These are phyloP conservation scores for Phymatocera aterrima DNA, from an alignment of 2,888 invertebrate genomes.

Conservation along the genomic window DNA sequence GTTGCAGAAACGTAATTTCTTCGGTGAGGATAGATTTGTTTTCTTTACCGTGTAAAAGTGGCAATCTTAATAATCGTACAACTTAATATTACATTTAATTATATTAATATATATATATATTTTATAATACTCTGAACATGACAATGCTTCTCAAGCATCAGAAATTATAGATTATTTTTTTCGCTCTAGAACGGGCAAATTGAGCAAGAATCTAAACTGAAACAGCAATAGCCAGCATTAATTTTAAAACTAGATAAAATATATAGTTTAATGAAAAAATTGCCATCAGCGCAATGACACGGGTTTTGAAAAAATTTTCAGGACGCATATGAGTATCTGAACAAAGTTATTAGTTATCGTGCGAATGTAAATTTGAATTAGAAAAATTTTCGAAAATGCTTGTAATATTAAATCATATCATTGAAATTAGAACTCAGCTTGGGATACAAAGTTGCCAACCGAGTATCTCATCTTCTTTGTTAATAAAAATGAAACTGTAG, in stretches of 20 bases:
- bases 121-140: constrained; percentile 57
- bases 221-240: constrained; percentile 57
- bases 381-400: neutral
- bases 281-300: neutral
- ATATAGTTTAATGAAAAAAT: neutral
- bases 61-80: neutral
- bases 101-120: constrained; percentile 35
- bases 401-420: constrained; percentile 8
- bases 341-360: constrained; percentile 23
- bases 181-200: constrained; percentile 56
- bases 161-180: constrained; percentile 54
- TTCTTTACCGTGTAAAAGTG: neutral
- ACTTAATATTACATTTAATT: neutral
- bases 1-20: constrained; percentile 26
- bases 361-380: neutral
- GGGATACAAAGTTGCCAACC: neutral
- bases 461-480: neutral
- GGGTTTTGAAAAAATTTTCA: neutral
- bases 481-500: constrained; percentile 17
- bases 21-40: neutral
- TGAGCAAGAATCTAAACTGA: constrained; percentile 55
- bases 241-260: neutral
- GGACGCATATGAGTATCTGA: neutral
- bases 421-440: constrained; percentile 37
- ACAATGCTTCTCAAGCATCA: constrained; percentile 53